Evolutionary conservation across 2,797 vertebrate genomes (phyloP).

Genomic region (Leptodactylus fallax): DNA sequence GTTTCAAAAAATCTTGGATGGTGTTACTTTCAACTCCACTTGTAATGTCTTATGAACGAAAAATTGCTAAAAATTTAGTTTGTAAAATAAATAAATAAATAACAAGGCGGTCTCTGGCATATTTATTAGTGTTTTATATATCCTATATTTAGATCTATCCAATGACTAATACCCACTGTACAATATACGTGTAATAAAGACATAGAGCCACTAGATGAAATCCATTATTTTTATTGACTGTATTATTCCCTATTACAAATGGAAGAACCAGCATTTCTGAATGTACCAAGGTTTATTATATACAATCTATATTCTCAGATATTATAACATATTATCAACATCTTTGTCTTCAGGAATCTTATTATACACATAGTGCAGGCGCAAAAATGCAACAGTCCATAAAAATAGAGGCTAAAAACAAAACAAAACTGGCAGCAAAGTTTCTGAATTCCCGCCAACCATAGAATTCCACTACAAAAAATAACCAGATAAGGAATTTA

Average conservation of each 20-base stretch:
- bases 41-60: too few species aligned
- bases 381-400: background rate
- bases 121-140: too few species aligned
- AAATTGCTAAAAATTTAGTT: too few species aligned
- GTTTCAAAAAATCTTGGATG: too few species aligned
- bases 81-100: too few species aligned
- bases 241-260: background rate
- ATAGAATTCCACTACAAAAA: background rate
- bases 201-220: background rate
- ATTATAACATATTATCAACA: background rate
- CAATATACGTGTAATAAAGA: background rate
- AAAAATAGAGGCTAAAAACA: background rate
- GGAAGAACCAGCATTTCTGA: background rate
- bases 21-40: too few species aligned
- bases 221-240: background rate
- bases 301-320: background rate
- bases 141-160: too few species aligned
- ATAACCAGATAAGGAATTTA: background rate
- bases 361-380: background rate
- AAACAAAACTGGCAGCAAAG: background rate
- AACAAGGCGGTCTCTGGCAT: too few species aligned
- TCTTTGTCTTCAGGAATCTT: background rate
- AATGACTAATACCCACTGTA: too few species aligned
- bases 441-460: background rate
- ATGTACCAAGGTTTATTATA: background rate